A percentile compares a stretch with the other conserved stretches of the same genome.
Conservation (phyloP, 2,113 vertebrate genomes). For the Gallinago undulata region DNA sequence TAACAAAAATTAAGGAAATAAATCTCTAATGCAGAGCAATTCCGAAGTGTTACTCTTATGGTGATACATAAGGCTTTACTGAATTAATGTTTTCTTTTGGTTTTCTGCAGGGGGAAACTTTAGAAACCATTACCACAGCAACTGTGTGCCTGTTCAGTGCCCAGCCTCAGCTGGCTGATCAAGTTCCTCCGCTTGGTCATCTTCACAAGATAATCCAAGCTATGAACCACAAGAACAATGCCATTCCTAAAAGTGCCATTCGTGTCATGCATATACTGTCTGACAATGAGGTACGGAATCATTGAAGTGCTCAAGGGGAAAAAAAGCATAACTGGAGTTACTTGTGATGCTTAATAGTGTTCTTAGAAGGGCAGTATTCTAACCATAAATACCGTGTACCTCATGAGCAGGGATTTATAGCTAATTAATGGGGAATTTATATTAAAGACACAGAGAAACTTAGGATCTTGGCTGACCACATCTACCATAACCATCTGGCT, state of each 20-base stretch:
- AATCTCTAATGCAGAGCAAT: background rate
- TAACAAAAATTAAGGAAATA: background rate
- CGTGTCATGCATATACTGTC: conserved; percentile 91
- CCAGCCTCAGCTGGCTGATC: conserved; percentile 93
- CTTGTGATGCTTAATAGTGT: background rate
- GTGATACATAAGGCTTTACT: background rate
- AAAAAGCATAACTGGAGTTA: background rate
- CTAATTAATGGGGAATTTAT: background rate
- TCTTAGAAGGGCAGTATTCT: background rate
- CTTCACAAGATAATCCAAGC: conserved; percentile 92
- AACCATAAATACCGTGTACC: background rate
- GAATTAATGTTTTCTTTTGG: background rate
- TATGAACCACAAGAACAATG: conserved; percentile 94
- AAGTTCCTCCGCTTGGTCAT: conserved; percentile 95
- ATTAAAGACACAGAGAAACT: background rate
- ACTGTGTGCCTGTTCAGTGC: conserved; percentile 93
- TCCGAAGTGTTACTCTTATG: background rate
- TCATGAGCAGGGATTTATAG: background rate
- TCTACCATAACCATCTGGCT: background rate
- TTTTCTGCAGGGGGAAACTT: conserved; percentile 86
- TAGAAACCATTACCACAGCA: conserved; percentile 94
- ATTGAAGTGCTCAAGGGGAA: background rate
- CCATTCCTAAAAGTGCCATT: conserved; percentile 94
- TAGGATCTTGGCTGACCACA: background rate
- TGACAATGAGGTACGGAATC: conserved; percentile 90